Conservation (phyloP, 2,113 vertebrate genomes). For the Philantomba maxwellii region DNA sequence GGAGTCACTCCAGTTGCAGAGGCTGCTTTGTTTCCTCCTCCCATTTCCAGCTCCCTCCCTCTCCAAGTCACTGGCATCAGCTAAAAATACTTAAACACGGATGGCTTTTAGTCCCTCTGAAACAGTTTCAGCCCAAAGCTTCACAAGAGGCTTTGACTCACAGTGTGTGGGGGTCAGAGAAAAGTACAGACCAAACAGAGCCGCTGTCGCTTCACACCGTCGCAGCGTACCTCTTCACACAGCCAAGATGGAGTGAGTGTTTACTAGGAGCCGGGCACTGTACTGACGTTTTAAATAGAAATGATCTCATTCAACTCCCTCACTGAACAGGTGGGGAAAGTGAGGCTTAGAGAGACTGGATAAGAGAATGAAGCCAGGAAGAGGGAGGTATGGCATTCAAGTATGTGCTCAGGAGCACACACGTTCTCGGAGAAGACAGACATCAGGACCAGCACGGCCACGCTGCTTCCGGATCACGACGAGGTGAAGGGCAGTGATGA, state of each 20-base stretch:
- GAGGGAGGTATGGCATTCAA: neutral
- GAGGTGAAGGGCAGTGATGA: neutral
- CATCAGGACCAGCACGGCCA: fast-evolving
- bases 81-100: conserved; percentile 28
- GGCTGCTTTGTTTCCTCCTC: neutral
- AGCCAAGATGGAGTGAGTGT: neutral
- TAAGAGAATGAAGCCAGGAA: neutral
- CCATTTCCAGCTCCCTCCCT: conserved; percentile 11
- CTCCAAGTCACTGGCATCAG: conserved; percentile 3
- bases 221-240: neutral
- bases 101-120: neutral
- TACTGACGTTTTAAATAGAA: neutral
- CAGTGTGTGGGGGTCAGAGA: neutral
- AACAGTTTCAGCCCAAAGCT: neutral
- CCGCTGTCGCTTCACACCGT: fast-evolving
- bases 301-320: neutral
- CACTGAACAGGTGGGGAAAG: neutral
- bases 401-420: neutral
- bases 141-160: neutral
- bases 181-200: neutral
- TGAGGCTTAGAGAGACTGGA: neutral
- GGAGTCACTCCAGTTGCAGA: conserved; percentile 28
- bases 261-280: too few species aligned
- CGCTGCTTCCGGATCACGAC: neutral
- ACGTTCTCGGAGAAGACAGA: fast-evolving